phyloP scores from a whole-genome alignment of 92 coral and sea anemone genomes.

The Umimayanthus chanpuru region DNA sequence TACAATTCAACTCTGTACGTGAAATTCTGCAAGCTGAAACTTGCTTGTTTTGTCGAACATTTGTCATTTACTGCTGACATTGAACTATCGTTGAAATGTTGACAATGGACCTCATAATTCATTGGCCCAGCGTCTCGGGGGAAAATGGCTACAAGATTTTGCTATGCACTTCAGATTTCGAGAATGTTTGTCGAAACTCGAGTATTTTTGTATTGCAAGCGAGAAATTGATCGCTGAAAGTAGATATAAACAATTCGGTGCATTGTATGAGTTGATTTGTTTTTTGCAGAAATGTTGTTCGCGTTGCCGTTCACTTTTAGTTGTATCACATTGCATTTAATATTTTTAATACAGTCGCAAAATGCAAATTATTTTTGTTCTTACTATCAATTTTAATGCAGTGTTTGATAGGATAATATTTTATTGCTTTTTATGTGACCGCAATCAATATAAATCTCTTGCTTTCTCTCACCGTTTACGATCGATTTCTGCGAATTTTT shows the following conservation, averaged over 20 bases:
- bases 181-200: background rate
- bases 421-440: background rate
- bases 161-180: background rate
- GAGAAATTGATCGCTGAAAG: background rate
- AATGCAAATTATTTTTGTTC: conserved; percentile 21
- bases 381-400: conserved; percentile 9
- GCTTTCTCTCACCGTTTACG: background rate
- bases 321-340: background rate
- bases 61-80: background rate
- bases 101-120: background rate
- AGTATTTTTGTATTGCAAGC: background rate
- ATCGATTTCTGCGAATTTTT: background rate
- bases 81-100: background rate
- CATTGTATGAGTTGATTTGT: background rate
- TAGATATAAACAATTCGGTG: background rate
- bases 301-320: background rate
- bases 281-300: background rate
- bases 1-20: background rate
- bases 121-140: background rate
- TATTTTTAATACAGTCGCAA: background rate
- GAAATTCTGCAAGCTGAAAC: background rate
- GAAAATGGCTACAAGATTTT: background rate
- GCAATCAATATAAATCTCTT: background rate
- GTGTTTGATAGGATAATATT: background rate
- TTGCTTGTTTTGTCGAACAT: background rate